Percentiles rank a stretch among this genome's conserved stretches.
Conservation (phyloP, 2,888 invertebrate genomes). For the Nemapogon koenigi region DNA sequence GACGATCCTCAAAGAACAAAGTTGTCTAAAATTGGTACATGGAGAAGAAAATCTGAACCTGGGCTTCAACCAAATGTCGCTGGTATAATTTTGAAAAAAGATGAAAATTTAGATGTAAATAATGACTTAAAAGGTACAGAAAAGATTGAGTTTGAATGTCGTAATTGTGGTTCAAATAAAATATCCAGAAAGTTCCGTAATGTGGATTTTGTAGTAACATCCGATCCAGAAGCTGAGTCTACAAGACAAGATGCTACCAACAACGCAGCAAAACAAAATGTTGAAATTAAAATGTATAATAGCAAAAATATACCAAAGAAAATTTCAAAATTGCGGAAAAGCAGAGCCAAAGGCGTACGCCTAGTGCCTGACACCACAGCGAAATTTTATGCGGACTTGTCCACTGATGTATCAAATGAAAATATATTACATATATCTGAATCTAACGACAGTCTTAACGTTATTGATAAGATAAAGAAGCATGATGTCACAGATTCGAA, state of each 20-base stretch:
- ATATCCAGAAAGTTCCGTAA: conserved; percentile 36
- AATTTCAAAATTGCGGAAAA: conserved; percentile 74
- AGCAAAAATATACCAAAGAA: conserved; percentile 74
- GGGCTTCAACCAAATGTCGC: conserved; percentile 57
- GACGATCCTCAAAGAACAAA: conserved; percentile 57
- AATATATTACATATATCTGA: conserved; percentile 69
- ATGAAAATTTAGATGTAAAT: conserved; percentile 43
- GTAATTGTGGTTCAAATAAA: conserved; percentile 53
- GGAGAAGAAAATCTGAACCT: conserved; percentile 77
- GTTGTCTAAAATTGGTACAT: conserved; percentile 65
- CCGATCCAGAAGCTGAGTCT: conserved; percentile 42
- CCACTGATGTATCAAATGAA: conserved; percentile 68
- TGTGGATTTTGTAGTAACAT: conserved; percentile 29
- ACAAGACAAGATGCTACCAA: conserved; percentile 24
- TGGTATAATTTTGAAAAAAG: conserved; percentile 35
- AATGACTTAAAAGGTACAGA: conserved; percentile 39
- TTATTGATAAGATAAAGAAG: conserved; percentile 31
- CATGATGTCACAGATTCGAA: neutral
- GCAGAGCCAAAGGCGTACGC: conserved; percentile 62
- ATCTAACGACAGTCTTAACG: conserved; percentile 67
- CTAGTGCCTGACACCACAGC: conserved; percentile 59
- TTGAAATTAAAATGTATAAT: conserved; percentile 69
- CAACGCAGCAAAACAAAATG: conserved; percentile 30
- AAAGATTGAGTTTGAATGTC: conserved; percentile 54
- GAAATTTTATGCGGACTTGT: conserved; percentile 71